A percentile compares a stretch with the other conserved stretches of the same genome.
phyloP scores from a whole-genome alignment of 1,140 invertebrate species.

The Cardiocondyla obscurior region DNA sequence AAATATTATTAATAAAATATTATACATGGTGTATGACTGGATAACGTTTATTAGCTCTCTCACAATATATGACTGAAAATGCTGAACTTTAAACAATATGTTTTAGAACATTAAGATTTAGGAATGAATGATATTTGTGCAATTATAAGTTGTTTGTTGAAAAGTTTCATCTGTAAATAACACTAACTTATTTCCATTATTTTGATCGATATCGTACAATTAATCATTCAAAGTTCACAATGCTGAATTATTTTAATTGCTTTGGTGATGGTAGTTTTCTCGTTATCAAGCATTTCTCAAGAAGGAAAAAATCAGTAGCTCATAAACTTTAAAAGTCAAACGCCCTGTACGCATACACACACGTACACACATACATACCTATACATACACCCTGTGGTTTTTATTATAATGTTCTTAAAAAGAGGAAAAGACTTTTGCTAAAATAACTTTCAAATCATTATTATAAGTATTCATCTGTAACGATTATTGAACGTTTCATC shows the following conservation, averaged over 20 bases:
- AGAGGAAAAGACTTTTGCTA: constrained; percentile 58
- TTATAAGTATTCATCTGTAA: constrained; percentile 56
- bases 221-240: constrained; percentile 20
- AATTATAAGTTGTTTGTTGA: constrained; percentile 30
- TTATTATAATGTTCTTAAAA: constrained; percentile 39
- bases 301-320: constrained; percentile 20
- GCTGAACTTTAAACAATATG: constrained; percentile 27
- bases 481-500: constrained; percentile 42
- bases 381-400: too few species aligned
- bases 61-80: constrained; percentile 33
- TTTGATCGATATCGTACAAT: constrained; percentile 15
- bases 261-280: not conserved
- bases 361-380: too few species aligned
- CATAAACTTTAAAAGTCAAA: constrained; percentile 42
- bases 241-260: not conserved
- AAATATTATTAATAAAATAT: constrained; percentile 21
- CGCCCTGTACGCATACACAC: constrained; percentile 15
- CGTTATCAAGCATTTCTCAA: not conserved
- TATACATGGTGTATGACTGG: constrained; percentile 47
- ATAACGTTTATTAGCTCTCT: constrained; percentile 47
- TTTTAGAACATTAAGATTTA: constrained; percentile 23
- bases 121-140: constrained; percentile 25
- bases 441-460: constrained; percentile 54
- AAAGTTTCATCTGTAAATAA: constrained; percentile 45
- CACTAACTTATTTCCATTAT: constrained; percentile 19